Conservation (phyloP, 2,888 invertebrate genomes). For the Gibbula magus region DNA sequence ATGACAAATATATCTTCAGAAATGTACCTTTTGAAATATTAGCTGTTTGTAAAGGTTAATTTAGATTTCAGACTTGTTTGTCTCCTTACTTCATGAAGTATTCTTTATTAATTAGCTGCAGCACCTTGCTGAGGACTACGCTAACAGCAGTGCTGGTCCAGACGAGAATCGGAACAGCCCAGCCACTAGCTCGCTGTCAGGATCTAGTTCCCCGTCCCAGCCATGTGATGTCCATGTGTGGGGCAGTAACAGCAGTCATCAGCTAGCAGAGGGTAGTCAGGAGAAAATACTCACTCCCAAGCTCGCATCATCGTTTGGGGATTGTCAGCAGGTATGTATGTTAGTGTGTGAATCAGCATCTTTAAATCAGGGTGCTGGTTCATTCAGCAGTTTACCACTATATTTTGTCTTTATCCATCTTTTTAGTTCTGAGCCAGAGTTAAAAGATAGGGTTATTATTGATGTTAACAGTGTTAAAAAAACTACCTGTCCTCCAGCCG, state of each 20-base stretch:
- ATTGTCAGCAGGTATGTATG: slow-evolving; percentile 78
- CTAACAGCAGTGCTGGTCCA: slow-evolving; percentile 61
- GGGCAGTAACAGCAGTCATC: slow-evolving; percentile 82
- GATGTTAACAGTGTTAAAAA: background rate
- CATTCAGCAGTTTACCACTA: background rate
- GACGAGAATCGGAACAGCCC: slow-evolving; percentile 64
- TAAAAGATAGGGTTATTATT: too few species aligned
- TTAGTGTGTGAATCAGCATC: too few species aligned
- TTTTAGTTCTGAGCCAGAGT: background rate
- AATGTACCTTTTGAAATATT: too few species aligned
- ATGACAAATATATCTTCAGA: too few species aligned
- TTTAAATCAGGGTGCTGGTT: background rate
- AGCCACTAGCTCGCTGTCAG: background rate
- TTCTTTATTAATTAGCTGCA: slow-evolving; percentile 54
- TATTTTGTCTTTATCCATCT: background rate
- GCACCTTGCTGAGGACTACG: slow-evolving; percentile 70
- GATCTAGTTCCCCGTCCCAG: slow-evolving; percentile 18
- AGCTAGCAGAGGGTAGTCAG: slow-evolving; percentile 80
- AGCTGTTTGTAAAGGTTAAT: too few species aligned
- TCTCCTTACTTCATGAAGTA: too few species aligned
- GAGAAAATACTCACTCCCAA: slow-evolving; percentile 80
- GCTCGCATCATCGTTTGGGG: slow-evolving; percentile 78
- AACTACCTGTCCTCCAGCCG: too few species aligned
- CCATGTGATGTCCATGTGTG: slow-evolving; percentile 79
- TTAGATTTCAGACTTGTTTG: too few species aligned